Percentiles rank a stretch among this genome's conserved stretches.
phyloP scores from a whole-genome alignment of 2,888 invertebrate species.

The Incurvaria masculella region DNA sequence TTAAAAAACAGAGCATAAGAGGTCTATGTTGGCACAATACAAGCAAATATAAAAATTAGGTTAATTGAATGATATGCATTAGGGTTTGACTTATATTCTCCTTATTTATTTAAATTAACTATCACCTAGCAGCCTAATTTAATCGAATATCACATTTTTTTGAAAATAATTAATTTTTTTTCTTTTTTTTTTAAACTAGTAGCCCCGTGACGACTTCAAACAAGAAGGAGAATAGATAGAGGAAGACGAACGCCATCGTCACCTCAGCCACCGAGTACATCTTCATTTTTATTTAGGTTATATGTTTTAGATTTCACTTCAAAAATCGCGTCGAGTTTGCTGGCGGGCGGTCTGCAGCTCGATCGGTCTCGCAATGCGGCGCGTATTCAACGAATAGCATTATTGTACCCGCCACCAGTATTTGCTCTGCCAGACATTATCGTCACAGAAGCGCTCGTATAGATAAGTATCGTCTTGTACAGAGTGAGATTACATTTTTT shows the following conservation, averaged over 20 bases:
- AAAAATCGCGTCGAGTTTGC: background rate
- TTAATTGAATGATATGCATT: too few species aligned
- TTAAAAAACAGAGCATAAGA: too few species aligned
- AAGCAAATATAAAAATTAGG: too few species aligned
- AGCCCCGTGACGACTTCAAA: slow-evolving; percentile 49
- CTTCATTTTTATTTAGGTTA: slow-evolving; percentile 20
- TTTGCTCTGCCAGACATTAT: too few species aligned
- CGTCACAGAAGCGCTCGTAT: too few species aligned
- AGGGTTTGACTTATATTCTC: background rate
- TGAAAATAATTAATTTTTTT: slow-evolving; percentile 18
- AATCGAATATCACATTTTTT: slow-evolving; percentile 41
- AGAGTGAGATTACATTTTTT: too few species aligned
- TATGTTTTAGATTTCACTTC: background rate
- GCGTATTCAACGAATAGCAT: slow-evolving; percentile 2
- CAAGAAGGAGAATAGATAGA: slow-evolving; percentile 45
- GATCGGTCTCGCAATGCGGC: background rate
- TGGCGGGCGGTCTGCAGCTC: background rate
- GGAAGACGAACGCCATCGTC: slow-evolving; percentile 42
- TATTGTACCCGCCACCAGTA: background rate
- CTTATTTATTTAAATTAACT: background rate
- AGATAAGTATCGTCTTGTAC: too few species aligned
- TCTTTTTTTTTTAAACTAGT: slow-evolving; percentile 29
- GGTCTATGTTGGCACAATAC: too few species aligned
- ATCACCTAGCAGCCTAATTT: background rate
- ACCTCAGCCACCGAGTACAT: slow-evolving; percentile 52